These are phyloP conservation scores for Sebastes trivittatus DNA, from an alignment of 2,797 vertebrate species.

Conservation along the genomic window DNA sequence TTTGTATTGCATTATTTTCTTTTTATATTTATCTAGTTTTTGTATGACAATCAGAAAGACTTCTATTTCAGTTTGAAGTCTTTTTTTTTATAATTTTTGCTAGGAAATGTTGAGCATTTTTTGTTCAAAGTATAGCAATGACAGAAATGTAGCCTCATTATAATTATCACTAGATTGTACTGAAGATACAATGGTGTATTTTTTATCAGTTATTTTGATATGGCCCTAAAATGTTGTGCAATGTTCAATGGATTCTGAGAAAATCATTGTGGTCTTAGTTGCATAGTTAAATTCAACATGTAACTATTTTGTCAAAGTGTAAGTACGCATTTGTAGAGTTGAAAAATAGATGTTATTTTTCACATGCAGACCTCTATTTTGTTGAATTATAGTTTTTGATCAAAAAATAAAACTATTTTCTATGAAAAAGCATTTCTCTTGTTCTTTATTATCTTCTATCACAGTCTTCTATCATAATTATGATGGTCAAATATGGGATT, in stretches of 20 bases:
- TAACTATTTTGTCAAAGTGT: constrained; percentile 39
- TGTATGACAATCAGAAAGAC: constrained; percentile 38
- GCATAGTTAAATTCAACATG: constrained; percentile 25
- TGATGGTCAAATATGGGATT: background rate
- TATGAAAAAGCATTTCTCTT: constrained; percentile 20
- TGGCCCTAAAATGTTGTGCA: constrained; percentile 72
- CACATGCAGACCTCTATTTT: constrained; percentile 60
- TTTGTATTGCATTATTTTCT: constrained; percentile 79
- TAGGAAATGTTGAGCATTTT: constrained; percentile 52
- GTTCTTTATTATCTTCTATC: background rate
- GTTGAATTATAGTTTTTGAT: constrained; percentile 62
- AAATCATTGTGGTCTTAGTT: constrained; percentile 48
- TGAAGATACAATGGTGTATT: constrained; percentile 41
- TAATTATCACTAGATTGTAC: constrained; percentile 48
- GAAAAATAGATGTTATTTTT: constrained; percentile 56
- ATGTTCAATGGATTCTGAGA: constrained; percentile 62
- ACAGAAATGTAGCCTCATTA: constrained; percentile 42
- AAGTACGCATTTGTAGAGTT: constrained; percentile 46
- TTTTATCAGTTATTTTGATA: constrained; percentile 71
- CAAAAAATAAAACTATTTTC: constrained; percentile 70
- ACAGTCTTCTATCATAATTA: background rate
- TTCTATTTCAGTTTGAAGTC: constrained; percentile 41
- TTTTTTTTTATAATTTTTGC: constrained; percentile 28
- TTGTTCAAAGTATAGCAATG: constrained; percentile 53
- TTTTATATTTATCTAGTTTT: constrained; percentile 38